These are phyloP conservation scores for Eutolmus rufibarbis DNA, from an alignment of 2,888 invertebrate species.

Conservation along the genomic window DNA sequence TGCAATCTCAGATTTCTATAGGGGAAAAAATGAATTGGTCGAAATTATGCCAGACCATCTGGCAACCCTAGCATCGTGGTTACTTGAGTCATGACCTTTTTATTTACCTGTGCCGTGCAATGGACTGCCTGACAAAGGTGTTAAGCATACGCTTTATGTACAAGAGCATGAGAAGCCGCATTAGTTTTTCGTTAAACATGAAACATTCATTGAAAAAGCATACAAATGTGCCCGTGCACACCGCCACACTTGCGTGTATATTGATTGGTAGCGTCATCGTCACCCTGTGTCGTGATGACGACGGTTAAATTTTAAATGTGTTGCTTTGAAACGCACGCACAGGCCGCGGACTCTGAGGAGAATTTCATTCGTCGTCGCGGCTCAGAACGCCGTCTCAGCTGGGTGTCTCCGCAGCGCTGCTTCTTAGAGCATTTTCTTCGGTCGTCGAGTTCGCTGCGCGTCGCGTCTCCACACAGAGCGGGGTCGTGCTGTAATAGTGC, in stretches of 20 bases:
- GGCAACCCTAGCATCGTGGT: neutral
- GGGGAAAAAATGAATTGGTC: neutral
- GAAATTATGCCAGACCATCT: neutral
- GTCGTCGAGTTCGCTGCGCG: slow-evolving; percentile 19
- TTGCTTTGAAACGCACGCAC: neutral
- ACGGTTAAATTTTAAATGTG: slow-evolving; percentile 32
- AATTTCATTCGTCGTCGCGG: neutral
- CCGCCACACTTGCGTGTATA: neutral
- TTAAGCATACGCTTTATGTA: neutral
- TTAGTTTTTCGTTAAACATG: neutral
- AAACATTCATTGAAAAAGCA: neutral
- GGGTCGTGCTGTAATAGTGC: slow-evolving; percentile 27
- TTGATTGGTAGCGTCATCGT: neutral
- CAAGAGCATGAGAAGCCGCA: neutral
- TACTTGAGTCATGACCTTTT: slow-evolving; percentile 14
- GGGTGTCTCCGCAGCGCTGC: neutral
- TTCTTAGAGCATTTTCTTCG: slow-evolving; percentile 27
- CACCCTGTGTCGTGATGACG: neutral
- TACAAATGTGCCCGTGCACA: neutral
- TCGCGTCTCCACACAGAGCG: neutral
- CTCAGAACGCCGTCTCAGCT: slow-evolving; percentile 19
- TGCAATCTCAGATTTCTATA: neutral
- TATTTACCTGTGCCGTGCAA: slow-evolving; percentile 18
- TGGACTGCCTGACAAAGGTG: slow-evolving; percentile 17
- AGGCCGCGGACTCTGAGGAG: neutral